A percentile compares a stretch with the other conserved stretches of the same genome.
These are phyloP conservation scores for Phortica magna DNA, from an alignment of 2,888 invertebrate species.

Conservation along the genomic window DNA sequence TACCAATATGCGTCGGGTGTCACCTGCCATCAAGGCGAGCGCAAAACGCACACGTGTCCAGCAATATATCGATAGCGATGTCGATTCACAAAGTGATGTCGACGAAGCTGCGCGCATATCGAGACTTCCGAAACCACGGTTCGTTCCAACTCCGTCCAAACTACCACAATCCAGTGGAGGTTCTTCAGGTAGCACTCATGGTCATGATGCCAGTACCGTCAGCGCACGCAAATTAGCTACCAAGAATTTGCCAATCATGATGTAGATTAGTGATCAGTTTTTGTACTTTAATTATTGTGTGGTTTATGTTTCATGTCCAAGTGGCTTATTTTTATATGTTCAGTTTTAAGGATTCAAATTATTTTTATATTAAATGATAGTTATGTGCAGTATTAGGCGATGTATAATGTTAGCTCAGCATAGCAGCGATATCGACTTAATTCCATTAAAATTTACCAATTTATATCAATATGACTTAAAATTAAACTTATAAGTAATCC, in stretches of 20 bases:
- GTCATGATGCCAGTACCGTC: not conserved
- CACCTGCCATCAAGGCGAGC: constrained; percentile 31
- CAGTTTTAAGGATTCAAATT: not conserved
- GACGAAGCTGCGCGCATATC: constrained; percentile 50
- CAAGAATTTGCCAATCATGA: constrained; percentile 71
- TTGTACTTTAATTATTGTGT: not conserved
- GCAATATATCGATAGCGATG: constrained; percentile 23
- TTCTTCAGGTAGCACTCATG: not conserved
- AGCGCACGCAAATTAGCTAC: constrained; percentile 66
- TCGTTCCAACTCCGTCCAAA: constrained; percentile 53
- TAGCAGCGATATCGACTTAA: too few species aligned
- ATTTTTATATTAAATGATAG: not conserved
- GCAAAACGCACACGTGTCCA: constrained; percentile 38
- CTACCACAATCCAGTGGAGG: constrained; percentile 30
- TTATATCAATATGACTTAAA: too few species aligned
- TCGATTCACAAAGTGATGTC: not conserved
- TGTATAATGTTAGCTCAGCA: too few species aligned
- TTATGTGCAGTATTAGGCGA: not conserved
- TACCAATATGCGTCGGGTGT: not conserved
- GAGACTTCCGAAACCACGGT: constrained; percentile 49
- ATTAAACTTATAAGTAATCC: too few species aligned
- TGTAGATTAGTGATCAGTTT: constrained; percentile 48
- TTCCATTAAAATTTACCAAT: too few species aligned
- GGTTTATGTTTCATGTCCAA: too few species aligned
- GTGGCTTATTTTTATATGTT: constrained; percentile 42